phyloP scores from a whole-genome alignment of 1,140 invertebrate species.

The Drosophila prosaltans region DNA sequence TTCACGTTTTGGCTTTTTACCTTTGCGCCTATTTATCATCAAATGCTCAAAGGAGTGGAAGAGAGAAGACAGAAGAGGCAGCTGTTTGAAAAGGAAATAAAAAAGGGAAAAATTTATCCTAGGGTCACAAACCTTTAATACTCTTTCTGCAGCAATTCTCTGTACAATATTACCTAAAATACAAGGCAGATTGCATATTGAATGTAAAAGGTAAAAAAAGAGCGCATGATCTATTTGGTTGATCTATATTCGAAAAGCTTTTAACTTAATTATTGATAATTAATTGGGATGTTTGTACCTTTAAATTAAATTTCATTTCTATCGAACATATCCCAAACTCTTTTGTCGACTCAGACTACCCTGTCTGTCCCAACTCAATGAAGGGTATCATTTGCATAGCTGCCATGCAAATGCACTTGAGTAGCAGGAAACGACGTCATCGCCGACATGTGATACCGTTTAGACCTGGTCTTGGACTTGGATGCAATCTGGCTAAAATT shows the following conservation, averaged over 20 bases:
- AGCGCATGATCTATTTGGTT: too few species aligned
- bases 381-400: slow-evolving; percentile 46
- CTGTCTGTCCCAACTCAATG: neutral
- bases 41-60: slow-evolving; percentile 47
- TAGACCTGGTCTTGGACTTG: slow-evolving; percentile 42
- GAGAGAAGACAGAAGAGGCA: slow-evolving; percentile 28
- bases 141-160: neutral
- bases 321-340: neutral
- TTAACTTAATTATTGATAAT: too few species aligned
- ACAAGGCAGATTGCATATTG: too few species aligned
- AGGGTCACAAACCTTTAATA: neutral
- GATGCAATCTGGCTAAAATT: slow-evolving; percentile 74
- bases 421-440: slow-evolving; percentile 45
- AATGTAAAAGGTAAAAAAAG: too few species aligned
- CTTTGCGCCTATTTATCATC: slow-evolving; percentile 81
- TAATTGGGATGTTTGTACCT: too few species aligned
- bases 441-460: slow-evolving; percentile 79
- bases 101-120: neutral
- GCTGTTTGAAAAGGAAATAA: slow-evolving; percentile 59
- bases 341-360: neutral
- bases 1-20: slow-evolving; percentile 81
- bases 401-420: slow-evolving; percentile 73
- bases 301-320: neutral
- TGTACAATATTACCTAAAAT: too few species aligned
- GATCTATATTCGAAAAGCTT: too few species aligned